Evolutionary conservation across 2,113 vertebrate genomes (phyloP), one percentile per base, ranked within the genome.

Genomic region (Turnix velox): DNA sequence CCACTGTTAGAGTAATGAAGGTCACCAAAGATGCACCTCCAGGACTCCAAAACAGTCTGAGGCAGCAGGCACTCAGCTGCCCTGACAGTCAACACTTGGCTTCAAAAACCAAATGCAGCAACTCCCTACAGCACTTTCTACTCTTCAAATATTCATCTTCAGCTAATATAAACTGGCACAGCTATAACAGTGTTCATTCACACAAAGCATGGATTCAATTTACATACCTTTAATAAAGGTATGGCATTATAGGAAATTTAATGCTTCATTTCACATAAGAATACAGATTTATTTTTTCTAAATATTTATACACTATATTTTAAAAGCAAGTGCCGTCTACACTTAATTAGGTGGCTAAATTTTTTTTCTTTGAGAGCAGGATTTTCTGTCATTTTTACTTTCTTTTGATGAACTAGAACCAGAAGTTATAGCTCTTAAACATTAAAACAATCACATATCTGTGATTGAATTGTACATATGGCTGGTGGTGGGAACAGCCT

Each of bases 21-120:
- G 86, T 51, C 54, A 35, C 1, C 9, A 30, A 37, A 45, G 55
- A 15, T 4, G 24, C 18, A 31, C 25, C 88, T 13, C 48, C 6
- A 61, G 51, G 66, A 18, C 30, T 2, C 33, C 2, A 54, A 28
- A 35, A 42, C 51, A 72, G 23, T 1, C 37, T 46, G 10, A 28
- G 40, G 69, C 57, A 37, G 8, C 49, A 25, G 30, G 4, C 31
- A 4, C 62, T 52, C 27, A 4, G 7, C 9, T n/a, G 25, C 52
- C 39, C 31, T 54, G 57, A 7, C 28, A 46, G 35, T 1, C 52
- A 72, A 43, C 20, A 10, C 75, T 6, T 22, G 54, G 27, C 23
- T 12, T 28, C 81, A 18, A 15, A 0, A 66, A 48, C 2, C 5
- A 3, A 76, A 43, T 0, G 0, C 71, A 67, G 55, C 30, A 69